Evolutionary conservation across 2,113 vertebrate genomes (phyloP).

Genomic region (Alces alces): DNA sequence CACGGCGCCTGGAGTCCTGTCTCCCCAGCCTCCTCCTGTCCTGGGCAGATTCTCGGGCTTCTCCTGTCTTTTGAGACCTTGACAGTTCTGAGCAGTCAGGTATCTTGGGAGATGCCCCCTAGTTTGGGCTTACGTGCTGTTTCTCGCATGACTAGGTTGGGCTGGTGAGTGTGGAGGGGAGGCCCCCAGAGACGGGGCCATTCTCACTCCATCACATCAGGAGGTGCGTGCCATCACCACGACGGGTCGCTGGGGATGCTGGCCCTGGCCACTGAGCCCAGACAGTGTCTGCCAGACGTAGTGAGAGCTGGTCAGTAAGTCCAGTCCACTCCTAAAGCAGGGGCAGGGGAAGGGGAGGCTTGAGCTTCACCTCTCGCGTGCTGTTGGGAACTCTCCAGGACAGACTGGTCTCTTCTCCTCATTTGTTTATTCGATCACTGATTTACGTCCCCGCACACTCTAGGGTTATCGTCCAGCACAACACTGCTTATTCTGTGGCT

Average conservation of each 20-base stretch:
- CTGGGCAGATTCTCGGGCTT: background rate
- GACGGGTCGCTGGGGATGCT: accelerated
- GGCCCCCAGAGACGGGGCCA: accelerated
- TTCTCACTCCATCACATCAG: background rate
- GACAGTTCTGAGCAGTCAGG: background rate
- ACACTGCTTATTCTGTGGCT: accelerated
- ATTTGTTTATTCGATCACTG: accelerated
- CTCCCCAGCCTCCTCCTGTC: background rate
- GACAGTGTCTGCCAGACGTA: background rate
- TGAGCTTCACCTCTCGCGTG: background rate
- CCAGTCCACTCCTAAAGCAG: accelerated
- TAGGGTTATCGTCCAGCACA: accelerated
- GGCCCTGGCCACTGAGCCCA: background rate
- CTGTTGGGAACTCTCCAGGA: accelerated
- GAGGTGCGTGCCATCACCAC: accelerated
- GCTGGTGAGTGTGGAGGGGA: background rate
- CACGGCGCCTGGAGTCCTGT: accelerated
- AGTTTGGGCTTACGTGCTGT: accelerated
- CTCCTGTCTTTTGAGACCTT: background rate
- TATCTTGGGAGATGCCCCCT: background rate
- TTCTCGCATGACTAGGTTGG: background rate
- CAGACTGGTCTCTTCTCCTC: no score
- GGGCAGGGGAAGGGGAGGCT: accelerated
- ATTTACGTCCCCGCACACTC: background rate
- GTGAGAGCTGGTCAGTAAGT: accelerated